phyloP scores from a whole-genome alignment of 2,888 invertebrate genomes.

The Cephus pygmeus region DNA sequence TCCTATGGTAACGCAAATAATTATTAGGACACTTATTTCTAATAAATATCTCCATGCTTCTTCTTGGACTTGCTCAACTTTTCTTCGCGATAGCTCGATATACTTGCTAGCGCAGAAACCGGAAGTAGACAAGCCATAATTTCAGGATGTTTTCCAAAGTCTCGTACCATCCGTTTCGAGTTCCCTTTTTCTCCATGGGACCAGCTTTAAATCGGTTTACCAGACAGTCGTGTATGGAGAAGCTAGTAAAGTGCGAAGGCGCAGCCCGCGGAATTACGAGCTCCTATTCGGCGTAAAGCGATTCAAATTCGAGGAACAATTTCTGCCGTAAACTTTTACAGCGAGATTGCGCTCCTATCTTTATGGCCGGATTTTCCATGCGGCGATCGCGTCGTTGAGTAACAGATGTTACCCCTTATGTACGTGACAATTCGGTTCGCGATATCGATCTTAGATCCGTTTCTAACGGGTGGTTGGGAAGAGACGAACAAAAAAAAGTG shows the following conservation, averaged over 20 bases:
- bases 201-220: background rate
- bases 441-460: conserved; percentile 1
- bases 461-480: background rate
- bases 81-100: background rate
- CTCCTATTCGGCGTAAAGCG: background rate
- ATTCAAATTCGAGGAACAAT: conserved; percentile 5
- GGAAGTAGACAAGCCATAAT: background rate
- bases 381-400: background rate
- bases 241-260: background rate
- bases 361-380: background rate
- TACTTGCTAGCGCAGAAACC: background rate
- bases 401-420: background rate
- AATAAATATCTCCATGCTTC: too few species aligned
- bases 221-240: background rate
- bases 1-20: background rate
- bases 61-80: background rate
- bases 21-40: background rate
- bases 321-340: conserved; percentile 1
- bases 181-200: background rate
- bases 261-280: background rate
- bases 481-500: background rate
- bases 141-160: background rate
- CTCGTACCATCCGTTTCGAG: background rate
- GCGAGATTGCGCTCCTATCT: background rate
- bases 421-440: background rate